Evolutionary conservation across 2,113 vertebrate species (phyloP).

Genomic region (Struthidea cinerea): DNA sequence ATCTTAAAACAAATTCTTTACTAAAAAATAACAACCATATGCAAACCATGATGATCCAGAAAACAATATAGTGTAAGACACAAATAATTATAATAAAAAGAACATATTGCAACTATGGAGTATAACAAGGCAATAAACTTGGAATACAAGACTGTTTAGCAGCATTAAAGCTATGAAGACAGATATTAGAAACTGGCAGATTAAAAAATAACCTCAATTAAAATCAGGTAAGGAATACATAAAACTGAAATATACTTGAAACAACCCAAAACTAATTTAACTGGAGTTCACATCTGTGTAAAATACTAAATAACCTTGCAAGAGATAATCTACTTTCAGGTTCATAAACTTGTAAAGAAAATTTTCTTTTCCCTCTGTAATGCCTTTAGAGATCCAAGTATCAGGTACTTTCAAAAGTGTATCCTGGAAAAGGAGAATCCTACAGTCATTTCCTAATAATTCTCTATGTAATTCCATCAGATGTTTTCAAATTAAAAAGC

Average conservation of each 20-base stretch:
- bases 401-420: background rate
- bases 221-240: background rate
- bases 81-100: slow-evolving; percentile 10
- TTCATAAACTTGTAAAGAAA: slow-evolving; percentile 6
- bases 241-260: background rate
- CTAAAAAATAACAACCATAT: background rate
- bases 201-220: slow-evolving; percentile 12
- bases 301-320: background rate
- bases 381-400: background rate
- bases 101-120: background rate
- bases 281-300: background rate
- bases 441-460: background rate
- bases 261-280: background rate
- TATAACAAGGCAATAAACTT: slow-evolving; percentile 5
- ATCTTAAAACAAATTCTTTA: background rate
- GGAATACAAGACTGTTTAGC: background rate
- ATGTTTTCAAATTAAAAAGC: background rate
- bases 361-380: background rate
- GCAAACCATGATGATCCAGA: background rate
- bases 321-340: background rate
- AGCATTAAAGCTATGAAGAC: background rate
- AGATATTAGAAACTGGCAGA: background rate
- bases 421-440: background rate
- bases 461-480: background rate
- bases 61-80: background rate